Evolutionary conservation across 2,113 vertebrate genomes (phyloP), one percentile per base, ranked within the genome.

Genomic region (Proterorhinus semilunaris): DNA sequence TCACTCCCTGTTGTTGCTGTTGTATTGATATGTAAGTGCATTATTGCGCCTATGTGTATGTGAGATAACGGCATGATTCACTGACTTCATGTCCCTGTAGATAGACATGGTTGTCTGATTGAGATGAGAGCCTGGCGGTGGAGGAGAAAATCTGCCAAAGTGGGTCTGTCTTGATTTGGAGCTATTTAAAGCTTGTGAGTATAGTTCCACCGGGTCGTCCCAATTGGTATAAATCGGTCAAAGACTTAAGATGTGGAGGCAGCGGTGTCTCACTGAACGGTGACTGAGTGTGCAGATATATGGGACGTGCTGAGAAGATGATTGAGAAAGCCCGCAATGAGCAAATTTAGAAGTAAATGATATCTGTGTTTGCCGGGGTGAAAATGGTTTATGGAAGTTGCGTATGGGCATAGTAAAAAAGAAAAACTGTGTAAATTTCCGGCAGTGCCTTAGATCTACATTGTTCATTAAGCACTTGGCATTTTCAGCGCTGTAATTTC

Each of bases 101-200:
- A 45, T 43, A 65, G 52, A 0, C 17, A 53, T 67, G 58, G 70
- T 57, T 78, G 65, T 59, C 70, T 69, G 64, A 76, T 71, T 79
- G 21, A 74, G 55, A 66, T 12, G 36, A 65, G 1, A 51, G 81
- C 74, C 70, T 59, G 21, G 0, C 45, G 3, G 0, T 48, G 3
- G 55, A 63, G 58, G 48, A 78, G 69, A 80, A 80, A 66, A 74
- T 1, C 67, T 72, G 71, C 8, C 62, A 73, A 88, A 89, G 87
- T 87, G 86, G 89, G 86, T 50, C 88, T 81, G 72, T 75, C 76
- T 67, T 79, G 57, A 82, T 86, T 81, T 76, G 73, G 44, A 62
- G 74, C 83, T 89, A 90, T 88, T 87, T 87, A 79, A 87, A 86
- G 83, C 83, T 57, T 63, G 15, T 55, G 65, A 66, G 62, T 69